phyloP scores from a whole-genome alignment of 1,140 invertebrate genomes.

The Nebria ingens region DNA sequence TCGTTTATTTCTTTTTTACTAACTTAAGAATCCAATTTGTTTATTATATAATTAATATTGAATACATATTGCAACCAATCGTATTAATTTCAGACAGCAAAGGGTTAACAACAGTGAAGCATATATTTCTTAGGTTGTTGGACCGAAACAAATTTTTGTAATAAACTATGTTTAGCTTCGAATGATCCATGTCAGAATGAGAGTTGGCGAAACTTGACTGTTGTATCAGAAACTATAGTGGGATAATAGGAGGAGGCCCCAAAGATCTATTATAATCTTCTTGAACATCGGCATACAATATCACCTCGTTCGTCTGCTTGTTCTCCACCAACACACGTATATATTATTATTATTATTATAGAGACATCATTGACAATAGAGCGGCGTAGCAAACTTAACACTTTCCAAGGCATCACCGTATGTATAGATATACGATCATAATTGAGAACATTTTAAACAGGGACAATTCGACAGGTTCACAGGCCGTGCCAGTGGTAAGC shows the following conservation, averaged over 20 bases:
- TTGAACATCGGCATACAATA: background rate
- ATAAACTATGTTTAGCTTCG: too few species aligned
- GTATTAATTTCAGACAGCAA: too few species aligned
- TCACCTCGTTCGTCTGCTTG: background rate
- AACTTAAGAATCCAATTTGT: too few species aligned
- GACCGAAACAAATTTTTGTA: too few species aligned
- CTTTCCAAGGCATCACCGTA: background rate
- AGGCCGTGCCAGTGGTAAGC: background rate
- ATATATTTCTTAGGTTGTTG: too few species aligned
- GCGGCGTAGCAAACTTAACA: slow-evolving; percentile 1
- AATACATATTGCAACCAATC: too few species aligned
- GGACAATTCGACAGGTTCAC: slow-evolving; percentile 7
- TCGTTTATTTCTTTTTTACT: too few species aligned
- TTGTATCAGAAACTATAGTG: background rate
- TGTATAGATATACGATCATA: background rate
- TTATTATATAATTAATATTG: too few species aligned
- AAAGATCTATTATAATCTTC: slow-evolving; percentile 6
- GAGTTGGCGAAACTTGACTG: background rate
- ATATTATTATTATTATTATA: background rate
- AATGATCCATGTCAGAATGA: too few species aligned
- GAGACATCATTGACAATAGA: background rate
- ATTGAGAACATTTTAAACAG: slow-evolving; percentile 8
- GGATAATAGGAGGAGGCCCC: background rate
- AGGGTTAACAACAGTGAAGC: too few species aligned
- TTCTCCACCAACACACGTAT: background rate